Conservation (phyloP, 2,888 invertebrate genomes). For the Kuschelorhynchus macadamiae region DNA sequence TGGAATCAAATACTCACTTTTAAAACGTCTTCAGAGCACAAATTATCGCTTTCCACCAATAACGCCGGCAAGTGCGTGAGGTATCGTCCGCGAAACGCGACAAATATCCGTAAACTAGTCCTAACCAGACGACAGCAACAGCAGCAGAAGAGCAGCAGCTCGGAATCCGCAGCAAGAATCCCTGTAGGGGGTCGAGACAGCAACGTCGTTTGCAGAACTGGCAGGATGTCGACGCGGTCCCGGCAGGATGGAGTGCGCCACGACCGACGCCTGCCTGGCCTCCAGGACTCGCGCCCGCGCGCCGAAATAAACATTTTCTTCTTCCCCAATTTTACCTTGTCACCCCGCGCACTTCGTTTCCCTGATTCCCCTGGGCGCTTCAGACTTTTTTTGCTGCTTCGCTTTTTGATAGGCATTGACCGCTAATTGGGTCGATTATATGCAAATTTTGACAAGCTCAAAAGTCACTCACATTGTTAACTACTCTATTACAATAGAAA, state of each 20-base stretch:
- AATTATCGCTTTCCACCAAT: neutral
- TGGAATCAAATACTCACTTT: no score
- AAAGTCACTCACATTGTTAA: no score
- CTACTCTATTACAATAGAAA: no score
- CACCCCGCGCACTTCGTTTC: neutral
- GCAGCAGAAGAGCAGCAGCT: neutral
- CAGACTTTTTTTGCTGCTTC: neutral
- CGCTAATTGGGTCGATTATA: neutral
- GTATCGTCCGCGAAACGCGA: neutral
- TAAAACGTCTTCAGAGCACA: no score
- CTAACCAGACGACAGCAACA: neutral
- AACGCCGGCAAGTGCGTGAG: neutral
- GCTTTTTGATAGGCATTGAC: neutral
- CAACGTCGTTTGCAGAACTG: neutral
- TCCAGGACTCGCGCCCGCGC: neutral
- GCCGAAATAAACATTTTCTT: constrained; percentile 5
- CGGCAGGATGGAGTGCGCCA: constrained; percentile 2
- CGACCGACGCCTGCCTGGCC: neutral
- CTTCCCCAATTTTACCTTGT: neutral
- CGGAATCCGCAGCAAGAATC: constrained; percentile 6
- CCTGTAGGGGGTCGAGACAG: constrained; percentile 2
- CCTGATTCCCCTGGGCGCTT: neutral
- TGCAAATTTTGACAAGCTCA: no score
- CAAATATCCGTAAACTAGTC: constrained; percentile 2
- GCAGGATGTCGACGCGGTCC: neutral